phyloP scores from a whole-genome alignment of 2,113 vertebrate species.

The Hippocampus abdominalis region DNA sequence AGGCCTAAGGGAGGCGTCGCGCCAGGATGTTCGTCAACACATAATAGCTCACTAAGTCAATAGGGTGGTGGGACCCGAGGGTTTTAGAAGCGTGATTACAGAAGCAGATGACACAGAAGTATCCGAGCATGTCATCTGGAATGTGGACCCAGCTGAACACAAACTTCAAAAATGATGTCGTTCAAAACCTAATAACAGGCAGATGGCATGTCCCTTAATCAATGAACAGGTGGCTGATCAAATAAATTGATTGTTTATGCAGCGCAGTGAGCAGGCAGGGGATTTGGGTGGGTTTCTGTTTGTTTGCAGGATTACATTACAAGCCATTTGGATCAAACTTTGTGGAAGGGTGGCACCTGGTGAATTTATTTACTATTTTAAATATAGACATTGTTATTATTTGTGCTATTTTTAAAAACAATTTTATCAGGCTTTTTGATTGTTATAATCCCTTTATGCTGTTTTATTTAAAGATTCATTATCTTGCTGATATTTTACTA shows the following conservation, averaged over 20 bases:
- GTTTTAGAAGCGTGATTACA: conserved; percentile 20
- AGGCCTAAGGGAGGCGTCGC: conserved; percentile 32
- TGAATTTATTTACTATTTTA: too few species aligned
- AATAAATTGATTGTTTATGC: not conserved
- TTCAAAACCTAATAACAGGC: not conserved
- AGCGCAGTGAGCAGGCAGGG: not conserved
- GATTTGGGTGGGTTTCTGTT: not conserved
- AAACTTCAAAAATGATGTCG: not conserved
- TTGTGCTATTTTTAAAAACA: not conserved
- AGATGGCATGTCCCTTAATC: not conserved
- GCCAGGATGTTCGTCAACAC: conserved; percentile 57
- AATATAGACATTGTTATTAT: too few species aligned
- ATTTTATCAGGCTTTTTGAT: not conserved
- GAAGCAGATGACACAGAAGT: conserved; percentile 1
- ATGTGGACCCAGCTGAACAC: conserved; percentile 20
- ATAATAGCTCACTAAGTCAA: conserved; percentile 65
- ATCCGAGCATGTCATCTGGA: conserved; percentile 6
- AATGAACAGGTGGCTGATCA: not conserved
- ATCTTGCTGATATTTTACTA: too few species aligned
- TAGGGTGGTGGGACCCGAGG: conserved; percentile 49
- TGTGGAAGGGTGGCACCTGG: not conserved
- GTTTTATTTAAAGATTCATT: not conserved
- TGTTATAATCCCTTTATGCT: not conserved
- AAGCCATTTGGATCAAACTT: not conserved
- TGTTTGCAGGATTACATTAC: not conserved